These are phyloP conservation scores for Typhlichthys eigenmanni DNA, from an alignment of 2,797 vertebrate species.

Conservation along the genomic window DNA sequence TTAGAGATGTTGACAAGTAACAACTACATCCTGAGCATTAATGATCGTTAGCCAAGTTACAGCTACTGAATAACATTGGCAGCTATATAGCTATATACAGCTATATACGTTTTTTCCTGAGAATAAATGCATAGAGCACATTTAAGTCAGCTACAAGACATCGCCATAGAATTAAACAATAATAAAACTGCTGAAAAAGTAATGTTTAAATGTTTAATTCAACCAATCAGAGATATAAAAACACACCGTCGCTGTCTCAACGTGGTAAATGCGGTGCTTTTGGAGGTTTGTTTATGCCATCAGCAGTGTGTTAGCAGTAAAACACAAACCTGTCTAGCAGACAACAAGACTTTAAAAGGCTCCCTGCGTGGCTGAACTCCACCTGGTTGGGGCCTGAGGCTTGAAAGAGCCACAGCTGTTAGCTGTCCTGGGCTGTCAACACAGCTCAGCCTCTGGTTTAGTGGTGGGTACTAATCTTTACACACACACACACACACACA, in stretches of 20 bases:
- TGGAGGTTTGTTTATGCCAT: too few species aligned
- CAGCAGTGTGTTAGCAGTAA: slow-evolving; percentile 9
- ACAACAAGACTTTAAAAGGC: background rate
- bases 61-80: background rate
- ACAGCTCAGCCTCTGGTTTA: slow-evolving; percentile 13
- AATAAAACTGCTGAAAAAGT: too few species aligned
- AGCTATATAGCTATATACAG: too few species aligned
- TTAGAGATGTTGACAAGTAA: slow-evolving; percentile 52
- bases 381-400: slow-evolving; percentile 24
- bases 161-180: too few species aligned
- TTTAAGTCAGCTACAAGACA: too few species aligned
- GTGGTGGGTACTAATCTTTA: slow-evolving; percentile 16
- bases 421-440: slow-evolving; percentile 22
- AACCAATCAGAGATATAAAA: too few species aligned
- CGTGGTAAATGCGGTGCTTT: too few species aligned
- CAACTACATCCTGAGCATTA: slow-evolving; percentile 29
- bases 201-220: too few species aligned
- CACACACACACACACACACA: background rate
- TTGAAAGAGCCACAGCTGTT: slow-evolving; percentile 32
- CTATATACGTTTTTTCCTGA: too few species aligned
- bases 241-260: too few species aligned
- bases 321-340: slow-evolving; percentile 4
- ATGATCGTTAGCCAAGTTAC: slow-evolving; percentile 11
- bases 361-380: slow-evolving; percentile 39
- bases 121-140: too few species aligned